Base-by-base conservation (phyloP, 2,797 vertebrate species). In the Brotula barbata region DNA sequence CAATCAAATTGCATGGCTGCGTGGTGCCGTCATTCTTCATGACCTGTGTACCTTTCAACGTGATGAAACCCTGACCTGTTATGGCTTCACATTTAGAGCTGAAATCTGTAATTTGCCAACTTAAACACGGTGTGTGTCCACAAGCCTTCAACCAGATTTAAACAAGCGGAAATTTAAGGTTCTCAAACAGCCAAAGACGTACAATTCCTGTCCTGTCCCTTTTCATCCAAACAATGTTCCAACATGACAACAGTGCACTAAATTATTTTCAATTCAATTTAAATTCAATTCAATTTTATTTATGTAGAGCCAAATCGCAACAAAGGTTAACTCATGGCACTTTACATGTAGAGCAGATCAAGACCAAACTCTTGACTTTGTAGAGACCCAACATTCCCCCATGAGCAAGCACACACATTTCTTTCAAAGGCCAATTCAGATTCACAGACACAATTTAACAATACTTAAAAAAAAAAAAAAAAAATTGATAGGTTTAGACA, bases 51-150 rank as follows among this genome's bases (percentile, higher is more conserved):
- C 60, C 36, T 49, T 61, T 74, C 28, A n/a, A 54, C 58, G 67
- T 49, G 73, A 71, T 56, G 57, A 73, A 78, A 70, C 37, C 17
- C 74, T 69, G 74, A 82, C 61, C 61, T 51, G 62, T 60, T 56
- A 28, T 53, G 55, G 45, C 56, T 67, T 67, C 63, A 50, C 25
- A 63, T 59, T 73, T 65, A 59, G 31, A 65, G 64, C 8, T 68
- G 51, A 69, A 76, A 77, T 76, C 63, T 82, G 37, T 59, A 40
- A 82, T 82, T 81, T 78, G 51, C 63, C 58, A 78, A 45, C 39
- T 73, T 46, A 71, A 80, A 81, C 68, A 74, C 12, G 7, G 33
- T 75, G 71, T 75, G 71, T 57, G 43, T 60, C 57, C 61, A 44
- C 61, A 68, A 66, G 50, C 53, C 51, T 66, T 64, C 47, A 73